Evolutionary conservation across 2,113 vertebrate genomes (phyloP).

Genomic region (Xiphophorus hellerii): DNA sequence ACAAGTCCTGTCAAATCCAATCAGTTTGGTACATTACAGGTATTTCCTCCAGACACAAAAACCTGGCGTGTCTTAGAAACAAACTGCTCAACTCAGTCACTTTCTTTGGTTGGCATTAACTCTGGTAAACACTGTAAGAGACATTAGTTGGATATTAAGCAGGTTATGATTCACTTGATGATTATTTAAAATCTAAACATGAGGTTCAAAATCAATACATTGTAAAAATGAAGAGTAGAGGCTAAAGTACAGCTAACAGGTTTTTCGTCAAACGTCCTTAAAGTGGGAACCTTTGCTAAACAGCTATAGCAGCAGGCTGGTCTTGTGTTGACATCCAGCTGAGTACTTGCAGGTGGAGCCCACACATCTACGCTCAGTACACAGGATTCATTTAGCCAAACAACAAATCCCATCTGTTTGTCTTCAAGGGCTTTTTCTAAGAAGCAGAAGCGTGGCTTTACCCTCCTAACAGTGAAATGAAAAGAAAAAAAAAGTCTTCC

Average conservation of each 20-base stretch:
- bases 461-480: not conserved
- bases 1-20: not conserved
- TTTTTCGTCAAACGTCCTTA: not conserved
- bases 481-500: not conserved
- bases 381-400: conserved; percentile 37
- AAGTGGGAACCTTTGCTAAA: not conserved
- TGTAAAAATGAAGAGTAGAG: not conserved
- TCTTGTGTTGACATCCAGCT: conserved; percentile 28
- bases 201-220: not conserved
- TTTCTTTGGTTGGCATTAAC: not conserved
- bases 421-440: conserved; percentile 10
- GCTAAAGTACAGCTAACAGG: not conserved
- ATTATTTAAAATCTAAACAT: too few species aligned
- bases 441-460: conserved; percentile 14
- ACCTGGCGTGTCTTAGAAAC: too few species aligned
- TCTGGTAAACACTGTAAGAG: not conserved
- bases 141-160: not conserved
- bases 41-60: not conserved
- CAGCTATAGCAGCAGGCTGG: conserved; percentile 23
- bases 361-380: conserved; percentile 3
- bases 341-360: conserved; percentile 39
- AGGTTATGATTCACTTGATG: not conserved
- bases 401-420: conserved; percentile 45
- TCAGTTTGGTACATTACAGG: not conserved
- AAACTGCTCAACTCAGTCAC: not conserved